Percentiles rank a stretch among this genome's conserved stretches.
phyloP scores from a whole-genome alignment of 2,797 vertebrate genomes.

The Knipowitschia caucasica region DNA sequence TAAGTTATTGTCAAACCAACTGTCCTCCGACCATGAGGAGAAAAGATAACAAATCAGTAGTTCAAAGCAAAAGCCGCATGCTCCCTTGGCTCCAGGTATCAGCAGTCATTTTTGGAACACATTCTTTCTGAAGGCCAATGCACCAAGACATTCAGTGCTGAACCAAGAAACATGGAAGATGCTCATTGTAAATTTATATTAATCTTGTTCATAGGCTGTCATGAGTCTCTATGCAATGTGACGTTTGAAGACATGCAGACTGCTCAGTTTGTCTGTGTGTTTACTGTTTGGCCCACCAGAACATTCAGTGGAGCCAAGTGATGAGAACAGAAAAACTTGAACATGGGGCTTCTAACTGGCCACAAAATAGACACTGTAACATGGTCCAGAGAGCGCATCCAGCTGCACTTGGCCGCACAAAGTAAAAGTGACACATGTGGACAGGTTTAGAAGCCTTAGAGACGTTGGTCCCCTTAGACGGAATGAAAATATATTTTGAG shows the following conservation, averaged over 20 bases:
- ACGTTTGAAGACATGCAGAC: constrained; percentile 62
- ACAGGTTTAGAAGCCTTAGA: constrained; percentile 42
- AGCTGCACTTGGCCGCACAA: constrained; percentile 42
- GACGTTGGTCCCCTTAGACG: constrained; percentile 37
- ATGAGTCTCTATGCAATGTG: constrained; percentile 57
- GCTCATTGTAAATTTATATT: constrained; percentile 11
- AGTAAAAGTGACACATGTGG: constrained; percentile 43
- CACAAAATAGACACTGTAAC: constrained; percentile 39
- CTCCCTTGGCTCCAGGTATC: constrained; percentile 15
- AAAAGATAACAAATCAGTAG: constrained; percentile 60
- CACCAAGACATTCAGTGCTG: constrained; percentile 37
- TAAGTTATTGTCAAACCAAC: constrained; percentile 57
- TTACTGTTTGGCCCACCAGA: constrained; percentile 53
- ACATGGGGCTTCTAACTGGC: constrained; percentile 31
- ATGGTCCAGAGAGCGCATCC: constrained; percentile 35
- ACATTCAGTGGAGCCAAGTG: constrained; percentile 27
- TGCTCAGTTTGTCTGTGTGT: constrained; percentile 42
- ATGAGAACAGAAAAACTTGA: constrained; percentile 25
- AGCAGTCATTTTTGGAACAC: constrained; percentile 32
- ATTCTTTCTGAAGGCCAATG: constrained; percentile 26
- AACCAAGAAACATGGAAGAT: constrained; percentile 21
- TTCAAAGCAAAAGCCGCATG: constrained; percentile 49
- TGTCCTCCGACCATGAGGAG: constrained; percentile 33
- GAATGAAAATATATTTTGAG: constrained; percentile 30
- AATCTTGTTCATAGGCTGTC: constrained; percentile 16